phyloP scores from a whole-genome alignment of 2,797 vertebrate genomes.

The Gambusia yucatana region DNA sequence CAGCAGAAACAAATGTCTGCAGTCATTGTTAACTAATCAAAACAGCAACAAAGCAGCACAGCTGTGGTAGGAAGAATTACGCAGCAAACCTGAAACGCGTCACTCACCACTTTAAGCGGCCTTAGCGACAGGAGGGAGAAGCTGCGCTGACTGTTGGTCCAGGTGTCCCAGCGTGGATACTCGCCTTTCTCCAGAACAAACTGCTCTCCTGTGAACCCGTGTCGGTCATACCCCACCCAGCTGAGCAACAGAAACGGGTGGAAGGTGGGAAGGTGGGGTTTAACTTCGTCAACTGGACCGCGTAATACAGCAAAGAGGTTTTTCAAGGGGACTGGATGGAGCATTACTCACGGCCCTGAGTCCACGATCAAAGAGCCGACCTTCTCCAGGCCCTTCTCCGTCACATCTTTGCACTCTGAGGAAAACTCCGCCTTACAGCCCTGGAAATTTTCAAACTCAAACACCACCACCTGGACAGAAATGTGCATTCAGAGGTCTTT shows the following conservation, averaged over 20 bases:
- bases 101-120: constrained; percentile 80
- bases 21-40: background rate
- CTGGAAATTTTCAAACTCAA: constrained; percentile 91
- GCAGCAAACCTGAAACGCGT: background rate
- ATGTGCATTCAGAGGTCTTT: background rate
- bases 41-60: background rate
- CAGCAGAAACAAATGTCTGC: constrained; percentile 18
- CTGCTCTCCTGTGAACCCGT: constrained; percentile 86
- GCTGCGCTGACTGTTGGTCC: constrained; percentile 91
- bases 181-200: constrained; percentile 93
- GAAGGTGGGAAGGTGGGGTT: background rate
- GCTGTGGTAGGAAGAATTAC: background rate
- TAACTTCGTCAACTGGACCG: background rate
- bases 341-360: constrained; percentile 88
- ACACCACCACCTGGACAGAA: constrained; percentile 82
- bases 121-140: constrained; percentile 88
- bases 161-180: constrained; percentile 92
- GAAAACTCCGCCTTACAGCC: constrained; percentile 86
- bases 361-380: constrained; percentile 91
- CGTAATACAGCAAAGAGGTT: background rate
- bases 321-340: background rate
- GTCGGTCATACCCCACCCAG: constrained; percentile 87
- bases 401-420: constrained; percentile 86
- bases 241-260: constrained; percentile 56
- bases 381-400: constrained; percentile 87